Evolutionary conservation across 1,140 invertebrate genomes (phyloP).

Genomic region (Contarinia nasturtii): DNA sequence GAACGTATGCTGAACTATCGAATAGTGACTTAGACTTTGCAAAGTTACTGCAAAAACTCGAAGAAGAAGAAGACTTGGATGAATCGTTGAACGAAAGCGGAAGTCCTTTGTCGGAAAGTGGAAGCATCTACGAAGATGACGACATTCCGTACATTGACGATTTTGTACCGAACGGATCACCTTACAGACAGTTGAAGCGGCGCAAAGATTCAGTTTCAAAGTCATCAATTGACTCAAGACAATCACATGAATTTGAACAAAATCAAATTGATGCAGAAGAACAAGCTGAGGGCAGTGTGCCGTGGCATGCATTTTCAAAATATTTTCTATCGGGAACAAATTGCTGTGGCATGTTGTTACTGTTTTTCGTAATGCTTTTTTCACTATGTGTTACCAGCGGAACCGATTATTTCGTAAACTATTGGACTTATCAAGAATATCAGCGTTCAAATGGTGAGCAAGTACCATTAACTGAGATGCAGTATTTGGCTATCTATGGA

Average conservation of each 20-base stretch:
- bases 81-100: slow-evolving; percentile 18
- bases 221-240: too few relatives aligned
- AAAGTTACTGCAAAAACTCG: slow-evolving; percentile 25
- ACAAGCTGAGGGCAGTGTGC: slow-evolving; percentile 32
- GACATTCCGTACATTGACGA: slow-evolving; percentile 24
- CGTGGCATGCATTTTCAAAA: slow-evolving; percentile 31
- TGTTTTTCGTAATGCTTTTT: slow-evolving; percentile 37
- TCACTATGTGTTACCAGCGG: slow-evolving; percentile 48
- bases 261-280: slow-evolving; percentile 26
- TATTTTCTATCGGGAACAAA: slow-evolving; percentile 51
- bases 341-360: slow-evolving; percentile 29
- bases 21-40: slow-evolving; percentile 33
- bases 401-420: slow-evolving; percentile 62
- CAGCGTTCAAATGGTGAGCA: slow-evolving; percentile 13
- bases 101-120: slow-evolving; percentile 21
- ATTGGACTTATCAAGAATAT: slow-evolving; percentile 40
- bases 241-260: slow-evolving; percentile 3
- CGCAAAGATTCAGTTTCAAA: too few relatives aligned
- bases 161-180: slow-evolving; percentile 1
- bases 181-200: slow-evolving; percentile 3
- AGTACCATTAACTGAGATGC: slow-evolving; percentile 15
- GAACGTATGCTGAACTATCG: slow-evolving; percentile 32
- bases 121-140: slow-evolving; percentile 16
- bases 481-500: slow-evolving; percentile 22
- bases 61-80: slow-evolving; percentile 11